These are phyloP conservation scores for Rhizomys pruinosus DNA, from an alignment of 2,113 vertebrate species.

Conservation along the genomic window DNA sequence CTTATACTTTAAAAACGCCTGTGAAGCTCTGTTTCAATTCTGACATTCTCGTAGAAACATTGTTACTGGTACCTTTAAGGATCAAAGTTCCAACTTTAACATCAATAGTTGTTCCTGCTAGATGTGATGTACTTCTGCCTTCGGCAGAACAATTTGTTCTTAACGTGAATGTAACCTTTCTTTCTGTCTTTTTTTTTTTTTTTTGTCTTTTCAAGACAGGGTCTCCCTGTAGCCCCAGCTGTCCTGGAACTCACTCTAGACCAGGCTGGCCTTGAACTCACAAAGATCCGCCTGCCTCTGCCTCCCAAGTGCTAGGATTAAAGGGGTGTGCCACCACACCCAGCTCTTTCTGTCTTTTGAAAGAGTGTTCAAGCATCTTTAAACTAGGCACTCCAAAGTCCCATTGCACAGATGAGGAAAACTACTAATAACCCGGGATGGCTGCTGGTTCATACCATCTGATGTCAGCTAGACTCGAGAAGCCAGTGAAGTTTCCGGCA, in stretches of 20 bases:
- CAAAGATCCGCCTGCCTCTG: too few relatives aligned
- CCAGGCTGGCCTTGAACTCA: too few relatives aligned
- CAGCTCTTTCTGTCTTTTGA: constrained; percentile 25
- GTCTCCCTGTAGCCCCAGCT: too few relatives aligned
- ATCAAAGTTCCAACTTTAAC: constrained; percentile 20
- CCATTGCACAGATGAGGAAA: constrained; percentile 8
- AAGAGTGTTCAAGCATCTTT: neutral
- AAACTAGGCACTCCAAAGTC: neutral
- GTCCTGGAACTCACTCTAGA: too few relatives aligned
- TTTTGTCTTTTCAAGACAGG: too few relatives aligned
- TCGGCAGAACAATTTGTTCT: neutral
- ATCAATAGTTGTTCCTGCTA: neutral
- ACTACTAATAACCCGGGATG: neutral
- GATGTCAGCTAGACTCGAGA: neutral
- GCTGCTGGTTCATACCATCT: neutral
- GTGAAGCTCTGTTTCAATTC: neutral
- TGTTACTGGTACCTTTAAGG: neutral
- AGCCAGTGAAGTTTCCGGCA: neutral
- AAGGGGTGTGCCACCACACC: too few relatives aligned
- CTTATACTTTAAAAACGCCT: neutral
- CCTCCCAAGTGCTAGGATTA: too few relatives aligned
- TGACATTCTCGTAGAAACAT: neutral
- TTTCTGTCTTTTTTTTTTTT: constrained; percentile 29
- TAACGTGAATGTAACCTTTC: neutral
- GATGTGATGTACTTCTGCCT: neutral